Evolutionary conservation across 2,888 invertebrate genomes (phyloP), one percentile per base, ranked within the genome.

Genomic region (Mamestra brassicae): DNA sequence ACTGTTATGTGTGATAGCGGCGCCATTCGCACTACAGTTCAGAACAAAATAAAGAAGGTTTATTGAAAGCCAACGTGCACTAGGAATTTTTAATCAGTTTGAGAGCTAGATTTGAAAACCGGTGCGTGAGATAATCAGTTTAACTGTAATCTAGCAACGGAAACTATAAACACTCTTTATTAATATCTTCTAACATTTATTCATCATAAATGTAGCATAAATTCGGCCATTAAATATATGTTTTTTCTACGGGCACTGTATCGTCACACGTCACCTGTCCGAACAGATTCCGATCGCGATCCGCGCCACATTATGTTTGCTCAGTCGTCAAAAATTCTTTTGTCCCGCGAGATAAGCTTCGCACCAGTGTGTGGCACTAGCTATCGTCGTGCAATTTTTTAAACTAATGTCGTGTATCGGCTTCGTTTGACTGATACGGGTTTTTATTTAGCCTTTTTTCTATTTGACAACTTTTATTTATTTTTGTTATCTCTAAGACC

Each of bases 281-380:
- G 85, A 86, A 80, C 78, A 89, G 92, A 93, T 93, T 90, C 87
- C 84, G 90, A 94, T 94, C 91, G 84, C 88, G 90, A 92, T 90
- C 87, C 86, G 81, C 77, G 69, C 84, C 86, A 89, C 92, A 94
- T 95, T 95, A 94, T 95, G 92, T 92, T 93, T 95, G 95, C 86
- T 93, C 94, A 94, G 93, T 95, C 95, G 94, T 93, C 93, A 93
- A 95, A 94, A 92, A 92, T 91, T 93, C 95, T 93, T 94, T 95
- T 95, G 95, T 95, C 91, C 83, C 80, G 55, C 71, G 66, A 89
- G 95, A 95, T 94, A 95, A 94, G 88, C 91, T 83, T 86, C 89
- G 87, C 88, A 85, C 88, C 90, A 90, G 84, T 83, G 90, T 88
- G 87, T 81, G 71, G 74, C 84, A 87, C 87, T 87, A 87, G 85